Evolutionary conservation across 2,888 invertebrate species (phyloP), one percentile per base, ranked within the genome.

Genomic region (Aleiodes testaceus): DNA sequence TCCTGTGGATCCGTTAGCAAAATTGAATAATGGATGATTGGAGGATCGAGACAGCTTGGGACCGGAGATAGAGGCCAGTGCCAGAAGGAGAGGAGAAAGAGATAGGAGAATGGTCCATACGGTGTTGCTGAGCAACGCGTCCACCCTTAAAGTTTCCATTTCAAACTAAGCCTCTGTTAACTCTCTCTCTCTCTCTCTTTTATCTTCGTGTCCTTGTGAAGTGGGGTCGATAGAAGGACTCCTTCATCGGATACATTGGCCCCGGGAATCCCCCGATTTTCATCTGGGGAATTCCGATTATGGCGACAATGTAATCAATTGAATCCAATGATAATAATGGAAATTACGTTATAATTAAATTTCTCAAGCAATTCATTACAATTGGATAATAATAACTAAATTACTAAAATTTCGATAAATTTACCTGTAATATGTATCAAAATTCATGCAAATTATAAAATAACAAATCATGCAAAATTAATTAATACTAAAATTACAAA

Each of bases 81-180:
- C n/a, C n/a, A n/a, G n/a, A 26, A 2, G 3, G 26, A 5, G 26
- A 26, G 26, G 26, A 59, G 16, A 42, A 18, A 9, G 1, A 49
- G 70, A 42, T 26, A 49, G 53, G 59, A 30, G 66, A 45, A 66
- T 71, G 61, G 71, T 71, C 66, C 71, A 71, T 52, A 36, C 75
- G 78, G 75, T 78, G 87, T 87, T 87, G 86, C 87, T 79, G 82
- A 78, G 86, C 86, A 85, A 87, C 86, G 79, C 80, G 80, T 84
- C 85, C 82, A 85, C 84, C 86, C 86, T 84, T 83, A 81, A 85
- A 82, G 82, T 80, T 79, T 78, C 78, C 77, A 80, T 42, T 77
- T 78, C 77, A 79, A 59, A 79, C 78, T 77, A 47, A 47, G 61
- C 76, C 75, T 72, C 72, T 30, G n/a, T 20, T 68, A 72, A n/a